Evolutionary conservation across 2,113 vertebrate species (phyloP).

Genomic region (Microcebus ravelobensis): DNA sequence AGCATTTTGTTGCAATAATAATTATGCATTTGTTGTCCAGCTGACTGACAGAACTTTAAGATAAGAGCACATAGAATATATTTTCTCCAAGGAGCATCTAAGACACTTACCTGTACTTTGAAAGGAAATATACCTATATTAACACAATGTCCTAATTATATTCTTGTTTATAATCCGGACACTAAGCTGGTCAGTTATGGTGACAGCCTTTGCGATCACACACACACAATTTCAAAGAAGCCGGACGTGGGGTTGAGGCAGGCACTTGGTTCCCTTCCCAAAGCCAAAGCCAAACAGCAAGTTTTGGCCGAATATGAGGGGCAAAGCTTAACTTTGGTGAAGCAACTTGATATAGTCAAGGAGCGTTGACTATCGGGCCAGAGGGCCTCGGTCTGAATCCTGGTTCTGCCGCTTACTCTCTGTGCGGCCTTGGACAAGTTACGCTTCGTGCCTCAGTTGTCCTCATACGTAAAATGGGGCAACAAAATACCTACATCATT

Average conservation of each 20-base stretch:
- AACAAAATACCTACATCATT: background rate
- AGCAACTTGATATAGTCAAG: rapidly evolving
- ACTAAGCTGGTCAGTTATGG: rapidly evolving
- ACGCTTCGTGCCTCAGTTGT: background rate
- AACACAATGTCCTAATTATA: too few relatives aligned
- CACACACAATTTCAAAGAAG: background rate
- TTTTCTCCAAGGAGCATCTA: background rate
- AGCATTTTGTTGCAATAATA: background rate
- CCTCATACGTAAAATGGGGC: background rate
- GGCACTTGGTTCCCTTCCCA: background rate
- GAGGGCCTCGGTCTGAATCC: background rate
- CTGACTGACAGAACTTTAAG: background rate
- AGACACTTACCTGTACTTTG: background rate
- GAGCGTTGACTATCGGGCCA: rapidly evolving
- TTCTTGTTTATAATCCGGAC: background rate
- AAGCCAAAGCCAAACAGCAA: background rate
- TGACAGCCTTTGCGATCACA: background rate
- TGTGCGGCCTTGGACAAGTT: background rate
- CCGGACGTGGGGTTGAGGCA: too few relatives aligned
- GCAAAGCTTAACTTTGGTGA: background rate
- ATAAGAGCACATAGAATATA: background rate
- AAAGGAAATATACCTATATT: background rate
- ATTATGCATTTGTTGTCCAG: background rate
- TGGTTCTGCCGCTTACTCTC: background rate
- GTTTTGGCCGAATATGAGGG: background rate